These are phyloP conservation scores for Bradypodion pumilum DNA, from an alignment of 2,797 vertebrate genomes.

Conservation along the genomic window DNA sequence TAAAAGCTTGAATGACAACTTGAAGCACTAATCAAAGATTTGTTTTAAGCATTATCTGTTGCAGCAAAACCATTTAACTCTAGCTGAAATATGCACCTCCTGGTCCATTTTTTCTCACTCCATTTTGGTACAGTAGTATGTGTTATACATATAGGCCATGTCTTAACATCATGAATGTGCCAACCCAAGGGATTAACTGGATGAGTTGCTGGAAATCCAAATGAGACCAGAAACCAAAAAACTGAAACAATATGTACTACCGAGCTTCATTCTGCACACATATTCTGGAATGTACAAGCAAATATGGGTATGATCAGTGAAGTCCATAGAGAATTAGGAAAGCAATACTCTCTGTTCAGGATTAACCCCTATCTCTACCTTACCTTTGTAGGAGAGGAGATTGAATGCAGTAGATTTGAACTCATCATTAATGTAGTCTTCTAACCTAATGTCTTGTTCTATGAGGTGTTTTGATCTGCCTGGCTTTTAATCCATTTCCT, in stretches of 20 bases:
- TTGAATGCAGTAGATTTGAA: not conserved
- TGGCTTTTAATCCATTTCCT: not conserved
- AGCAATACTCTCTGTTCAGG: not conserved
- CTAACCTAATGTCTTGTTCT: not conserved
- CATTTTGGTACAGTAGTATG: not conserved
- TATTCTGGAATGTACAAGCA: not conserved
- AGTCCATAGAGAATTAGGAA: not conserved
- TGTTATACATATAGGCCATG: not conserved
- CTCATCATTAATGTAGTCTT: not conserved
- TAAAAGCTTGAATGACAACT: constrained; percentile 1
- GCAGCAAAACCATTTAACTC: not conserved
- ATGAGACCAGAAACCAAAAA: not conserved
- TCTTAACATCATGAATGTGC: not conserved
- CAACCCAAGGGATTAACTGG: not conserved
- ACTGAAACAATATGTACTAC: not conserved
- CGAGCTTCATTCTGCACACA: not conserved
- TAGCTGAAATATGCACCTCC: not conserved
- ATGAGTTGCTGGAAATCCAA: not conserved
- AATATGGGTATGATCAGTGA: not conserved
- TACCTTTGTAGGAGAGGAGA: not conserved
- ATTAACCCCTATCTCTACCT: not conserved
- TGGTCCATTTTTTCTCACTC: not conserved
- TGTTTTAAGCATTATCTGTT: not conserved
- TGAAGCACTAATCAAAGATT: not conserved
- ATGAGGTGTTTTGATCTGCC: not conserved